Base-by-base conservation (phyloP, 2,888 invertebrate genomes). In the Sminthurides aquaticus region DNA sequence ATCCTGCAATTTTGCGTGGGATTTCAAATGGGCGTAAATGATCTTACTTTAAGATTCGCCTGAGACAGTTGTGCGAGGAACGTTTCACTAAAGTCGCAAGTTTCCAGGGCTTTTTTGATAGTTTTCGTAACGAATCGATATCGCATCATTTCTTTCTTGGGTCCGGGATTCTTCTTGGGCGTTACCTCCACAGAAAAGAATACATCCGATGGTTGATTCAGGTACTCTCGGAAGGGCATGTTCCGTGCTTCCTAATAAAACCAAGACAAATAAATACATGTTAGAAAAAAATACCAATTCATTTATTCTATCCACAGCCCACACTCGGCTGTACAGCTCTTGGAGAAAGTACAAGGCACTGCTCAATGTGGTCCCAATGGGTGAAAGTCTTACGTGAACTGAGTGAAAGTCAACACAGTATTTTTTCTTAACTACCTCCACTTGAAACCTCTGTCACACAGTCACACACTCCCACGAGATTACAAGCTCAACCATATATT, bases 181-280 rank as follows among this genome's bases (percentile, higher is more conserved):
- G 70, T 68, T 22, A 74, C 69, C 65, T 74, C 74, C 18, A 74
- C 56, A 22, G 71, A 69, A 57, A 74, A 74, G 64, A 69, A 74
- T 22, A 70, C 67, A 62, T 74, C 72, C 27, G 65, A 69, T 1
- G 74, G 72, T 63, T 70, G 71, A 62, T 80, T 79, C 67, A 80
- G 78, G 73, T 81, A 82, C 68, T 80, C 79, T 68, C 81, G 79
- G 27, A 79, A 79, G 2, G 80, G 80, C 68, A 81, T 77, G 63
- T 79, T 79, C 57, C 79, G 77, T 56, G 80, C 75, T 64, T 81
- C 79, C 81, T 81, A 72, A 49, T 71, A 71, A 65, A 49, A 49
- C 55, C 62, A 25, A 49, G 62, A 64, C n/a, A 56, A 55, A 20
- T 20, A 52, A 52, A 11, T 34, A 5, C 5, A 34, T 34, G 43